These are phyloP conservation scores for Poecilia gillii DNA, from an alignment of 2,797 vertebrate species.

Conservation along the genomic window DNA sequence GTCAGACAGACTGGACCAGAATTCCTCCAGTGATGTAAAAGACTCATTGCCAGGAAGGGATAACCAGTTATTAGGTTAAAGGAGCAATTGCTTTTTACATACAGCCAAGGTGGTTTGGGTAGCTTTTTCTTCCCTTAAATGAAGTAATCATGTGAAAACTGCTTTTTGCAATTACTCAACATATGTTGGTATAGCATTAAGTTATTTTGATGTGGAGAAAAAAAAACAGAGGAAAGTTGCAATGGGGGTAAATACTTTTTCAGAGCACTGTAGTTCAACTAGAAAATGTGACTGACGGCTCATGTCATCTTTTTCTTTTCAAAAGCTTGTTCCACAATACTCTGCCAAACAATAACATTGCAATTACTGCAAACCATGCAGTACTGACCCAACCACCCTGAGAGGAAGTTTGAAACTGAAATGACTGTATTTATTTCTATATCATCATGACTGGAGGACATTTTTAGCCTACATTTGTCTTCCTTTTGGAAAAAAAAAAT, in stretches of 20 bases:
- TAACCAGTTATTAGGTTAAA: not conserved
- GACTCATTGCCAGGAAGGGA: not conserved
- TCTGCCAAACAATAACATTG: constrained; percentile 73
- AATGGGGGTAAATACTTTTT: not conserved
- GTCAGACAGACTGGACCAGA: not conserved
- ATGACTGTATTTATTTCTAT: constrained; percentile 73
- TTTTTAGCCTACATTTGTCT: constrained; percentile 79
- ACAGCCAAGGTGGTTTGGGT: not conserved
- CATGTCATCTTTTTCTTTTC: constrained; percentile 40
- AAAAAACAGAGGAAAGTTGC: not conserved
- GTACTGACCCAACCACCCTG: constrained; percentile 57
- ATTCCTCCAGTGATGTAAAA: not conserved
- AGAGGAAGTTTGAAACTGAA: constrained; percentile 59
- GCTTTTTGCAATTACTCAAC: not conserved
- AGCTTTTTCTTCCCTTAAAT: not conserved
- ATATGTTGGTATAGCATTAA: not conserved
- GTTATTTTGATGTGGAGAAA: not conserved
- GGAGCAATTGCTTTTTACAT: not conserved
- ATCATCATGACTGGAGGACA: constrained; percentile 61
- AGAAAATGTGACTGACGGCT: constrained; percentile 48
- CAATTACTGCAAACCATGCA: constrained; percentile 73
- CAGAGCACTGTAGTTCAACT: constrained; percentile 19
- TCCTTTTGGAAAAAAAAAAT: constrained; percentile 65
- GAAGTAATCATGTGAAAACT: not conserved
- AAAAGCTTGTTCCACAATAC: constrained; percentile 42